These are phyloP conservation scores for Eclectus roratus DNA, from an alignment of 2,113 vertebrate genomes.

Conservation along the genomic window DNA sequence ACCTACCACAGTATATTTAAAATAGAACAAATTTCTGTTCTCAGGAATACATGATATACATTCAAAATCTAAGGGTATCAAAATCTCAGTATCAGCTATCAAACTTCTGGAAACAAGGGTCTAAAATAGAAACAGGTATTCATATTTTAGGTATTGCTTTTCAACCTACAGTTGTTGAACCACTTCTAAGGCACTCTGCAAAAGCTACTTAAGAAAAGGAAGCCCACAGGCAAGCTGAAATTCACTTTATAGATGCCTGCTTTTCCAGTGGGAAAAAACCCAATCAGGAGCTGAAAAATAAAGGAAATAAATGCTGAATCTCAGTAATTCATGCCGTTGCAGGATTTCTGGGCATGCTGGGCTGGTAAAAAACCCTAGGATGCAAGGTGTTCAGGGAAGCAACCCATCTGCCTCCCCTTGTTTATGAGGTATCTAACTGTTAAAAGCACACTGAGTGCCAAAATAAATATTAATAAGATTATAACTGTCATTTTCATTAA, in stretches of 20 bases:
- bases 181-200: not conserved
- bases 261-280: not conserved
- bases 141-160: not conserved
- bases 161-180: not conserved
- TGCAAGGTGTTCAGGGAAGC: not conserved
- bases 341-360: not conserved
- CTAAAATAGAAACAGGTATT: not conserved
- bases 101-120: not conserved
- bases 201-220: not conserved
- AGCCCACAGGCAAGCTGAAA: not conserved
- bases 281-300: not conserved
- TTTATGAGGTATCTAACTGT: not conserved
- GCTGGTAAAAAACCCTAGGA: not conserved
- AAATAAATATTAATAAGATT: not conserved
- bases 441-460: not conserved
- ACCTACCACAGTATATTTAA: not conserved
- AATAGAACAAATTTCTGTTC: not conserved
- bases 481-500: not conserved
- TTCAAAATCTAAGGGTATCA: not conserved
- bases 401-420: not conserved
- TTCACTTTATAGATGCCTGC: not conserved
- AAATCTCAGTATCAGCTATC: not conserved
- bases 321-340: not conserved
- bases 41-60: not conserved
- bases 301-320: not conserved